Evolutionary conservation across 2,888 invertebrate genomes (phyloP).

Genomic region (Ochropleura plecta): DNA sequence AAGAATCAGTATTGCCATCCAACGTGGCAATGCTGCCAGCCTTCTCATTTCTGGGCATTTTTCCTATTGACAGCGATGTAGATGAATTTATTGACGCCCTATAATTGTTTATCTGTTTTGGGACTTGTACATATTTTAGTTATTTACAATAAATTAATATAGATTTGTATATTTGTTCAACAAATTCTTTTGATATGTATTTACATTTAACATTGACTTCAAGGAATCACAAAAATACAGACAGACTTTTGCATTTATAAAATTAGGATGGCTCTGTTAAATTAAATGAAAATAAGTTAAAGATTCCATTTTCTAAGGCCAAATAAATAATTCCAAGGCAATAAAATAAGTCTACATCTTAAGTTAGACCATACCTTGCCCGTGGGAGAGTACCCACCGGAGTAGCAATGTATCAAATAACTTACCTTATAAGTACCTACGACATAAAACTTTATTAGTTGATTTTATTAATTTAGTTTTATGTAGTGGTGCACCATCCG

Average conservation of each 20-base stretch:
- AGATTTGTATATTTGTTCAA: too few relatives aligned
- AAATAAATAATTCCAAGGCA: constrained; percentile 15
- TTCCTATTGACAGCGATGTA: too few relatives aligned
- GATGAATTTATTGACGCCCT: too few relatives aligned
- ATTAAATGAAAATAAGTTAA: constrained; percentile 1
- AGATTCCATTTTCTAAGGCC: constrained; percentile 1
- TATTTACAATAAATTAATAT: too few relatives aligned
- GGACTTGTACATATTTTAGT: too few relatives aligned
- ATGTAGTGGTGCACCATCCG: not conserved
- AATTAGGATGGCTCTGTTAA: not conserved
- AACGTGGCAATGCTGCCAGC: too few relatives aligned
- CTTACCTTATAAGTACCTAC: constrained; percentile 37
- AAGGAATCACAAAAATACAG: not conserved
- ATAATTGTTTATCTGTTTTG: too few relatives aligned
- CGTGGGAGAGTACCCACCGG: constrained; percentile 25
- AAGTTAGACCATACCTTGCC: constrained; percentile 9
- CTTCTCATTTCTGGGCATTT: too few relatives aligned
- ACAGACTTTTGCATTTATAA: not conserved
- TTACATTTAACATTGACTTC: too few relatives aligned
- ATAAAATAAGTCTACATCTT: not conserved
- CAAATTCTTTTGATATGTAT: too few relatives aligned
- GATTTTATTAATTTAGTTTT: constrained; percentile 47
- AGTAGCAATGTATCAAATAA: not conserved
- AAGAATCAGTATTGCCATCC: too few relatives aligned
- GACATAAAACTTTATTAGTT: constrained; percentile 32